Evolutionary conservation across 2,113 vertebrate species (phyloP), one percentile per base, ranked within the genome.

Genomic region (Jaculus jaculus): DNA sequence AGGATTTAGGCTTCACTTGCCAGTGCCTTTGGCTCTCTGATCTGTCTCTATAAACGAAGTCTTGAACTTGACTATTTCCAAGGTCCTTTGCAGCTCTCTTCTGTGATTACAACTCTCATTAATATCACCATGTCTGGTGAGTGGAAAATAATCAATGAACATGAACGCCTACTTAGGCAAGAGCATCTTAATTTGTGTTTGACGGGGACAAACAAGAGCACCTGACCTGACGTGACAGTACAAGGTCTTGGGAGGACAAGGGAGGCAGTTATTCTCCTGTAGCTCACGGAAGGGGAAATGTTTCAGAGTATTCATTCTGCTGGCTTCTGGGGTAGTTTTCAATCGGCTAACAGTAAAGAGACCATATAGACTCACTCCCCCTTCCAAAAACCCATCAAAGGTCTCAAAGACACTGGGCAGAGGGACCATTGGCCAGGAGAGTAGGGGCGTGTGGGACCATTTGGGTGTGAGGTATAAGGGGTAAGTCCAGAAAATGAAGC

Each of bases 11-110:
- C 65, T 94, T 83, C 88, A 77, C 24, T 83, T 60, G 30, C 6
- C 69, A 83, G 51, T 42, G 16, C 23, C 37, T 58, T 80, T 77
- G 21, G 74, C 74, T 71, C 60, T 71, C 60, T 79, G 47, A 7
- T 74, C 65, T 93, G 11, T 72, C 54, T 94, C 89, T 85, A 66
- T 78, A 89, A 85, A 93, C 10, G 65, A 84, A 78, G 60, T 82
- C 58, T 21, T 51, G 24, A 83, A 82, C 17, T 24, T 65, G 26
- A 84, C 10, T 39, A 80, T 81, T 65, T 51, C 66, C 84, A 74
- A 74, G 47, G 69, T 77, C 39, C 47, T 32, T 68, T 18, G 34
- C 30, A 75, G 79, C 30, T 84, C 39, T 79, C 71, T 69, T 84
- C 32, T 94, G 4, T 34, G 34, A 90, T 77, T 58, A 94, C 30